phyloP scores from a whole-genome alignment of 1,140 invertebrate species.

The Acyrthosiphon pisum region DNA sequence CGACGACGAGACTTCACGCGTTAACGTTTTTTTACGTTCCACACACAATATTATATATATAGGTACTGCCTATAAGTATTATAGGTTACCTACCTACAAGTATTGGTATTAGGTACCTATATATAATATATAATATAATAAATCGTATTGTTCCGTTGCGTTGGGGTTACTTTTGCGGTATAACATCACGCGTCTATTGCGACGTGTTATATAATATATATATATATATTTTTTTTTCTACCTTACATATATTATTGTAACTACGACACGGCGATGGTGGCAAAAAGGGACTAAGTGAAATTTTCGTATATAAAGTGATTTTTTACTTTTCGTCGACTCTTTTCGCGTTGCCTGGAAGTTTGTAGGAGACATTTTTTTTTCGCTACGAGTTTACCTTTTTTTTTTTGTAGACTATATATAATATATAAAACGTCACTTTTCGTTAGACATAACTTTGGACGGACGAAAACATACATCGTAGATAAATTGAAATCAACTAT shows the following conservation, averaged over 20 bases:
- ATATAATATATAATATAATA: neutral
- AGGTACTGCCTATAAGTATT: neutral
- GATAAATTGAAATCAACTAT: neutral
- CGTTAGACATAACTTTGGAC: neutral
- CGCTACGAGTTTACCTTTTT: neutral
- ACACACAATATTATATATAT: neutral
- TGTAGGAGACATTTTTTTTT: neutral
- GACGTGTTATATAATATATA: neutral
- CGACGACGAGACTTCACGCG: neutral
- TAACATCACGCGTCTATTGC: neutral
- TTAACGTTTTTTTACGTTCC: neutral
- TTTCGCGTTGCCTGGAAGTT: neutral
- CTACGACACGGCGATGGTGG: neutral
- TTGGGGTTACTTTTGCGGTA: neutral
- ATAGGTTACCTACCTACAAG: no score
- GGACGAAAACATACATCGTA: neutral
- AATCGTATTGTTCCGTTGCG: neutral
- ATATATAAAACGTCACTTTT: neutral
- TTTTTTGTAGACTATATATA: neutral
- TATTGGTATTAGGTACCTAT: no score
- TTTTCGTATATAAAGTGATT: constrained; percentile 1
- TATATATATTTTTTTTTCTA: neutral
- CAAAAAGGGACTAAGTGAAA: neutral
- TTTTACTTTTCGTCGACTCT: neutral
- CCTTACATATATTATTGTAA: neutral